These are phyloP conservation scores for Psittacula echo DNA, from an alignment of 2,797 vertebrate genomes.

Conservation along the genomic window DNA sequence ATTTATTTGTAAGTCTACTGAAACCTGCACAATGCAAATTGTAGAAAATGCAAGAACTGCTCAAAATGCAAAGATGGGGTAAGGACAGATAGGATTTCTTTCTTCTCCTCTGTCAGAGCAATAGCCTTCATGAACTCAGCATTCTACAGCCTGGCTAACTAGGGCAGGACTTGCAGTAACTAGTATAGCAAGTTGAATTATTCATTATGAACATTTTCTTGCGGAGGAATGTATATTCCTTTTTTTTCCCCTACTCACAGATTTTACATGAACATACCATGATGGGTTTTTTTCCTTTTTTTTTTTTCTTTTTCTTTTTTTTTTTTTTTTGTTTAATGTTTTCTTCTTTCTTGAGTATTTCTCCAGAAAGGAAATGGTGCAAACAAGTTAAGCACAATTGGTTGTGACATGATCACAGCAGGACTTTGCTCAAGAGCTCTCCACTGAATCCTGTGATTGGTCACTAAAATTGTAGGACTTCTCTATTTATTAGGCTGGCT, in stretches of 20 bases:
- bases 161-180: constrained; percentile 51
- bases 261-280: background rate
- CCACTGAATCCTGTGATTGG: background rate
- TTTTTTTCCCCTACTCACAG: background rate
- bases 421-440: background rate
- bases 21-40: background rate
- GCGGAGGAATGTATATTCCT: background rate
- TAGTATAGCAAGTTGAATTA: constrained; percentile 60
- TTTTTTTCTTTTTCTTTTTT: background rate
- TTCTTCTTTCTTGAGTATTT: background rate
- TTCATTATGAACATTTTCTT: constrained; percentile 51
- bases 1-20: background rate
- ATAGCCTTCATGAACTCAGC: constrained; percentile 50
- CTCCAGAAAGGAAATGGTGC: background rate
- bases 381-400: background rate
- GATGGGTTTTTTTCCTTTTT: background rate
- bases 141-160: constrained; percentile 50
- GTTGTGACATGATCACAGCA: background rate
- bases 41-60: background rate
- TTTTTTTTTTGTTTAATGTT: background rate
- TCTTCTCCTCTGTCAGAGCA: background rate
- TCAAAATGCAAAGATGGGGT: background rate
- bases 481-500: background rate
- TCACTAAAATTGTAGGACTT: constrained; percentile 7
- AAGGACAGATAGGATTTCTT: background rate